Evolutionary conservation across 2,797 vertebrate species (phyloP).

Genomic region (Gorsachius magnificus): DNA sequence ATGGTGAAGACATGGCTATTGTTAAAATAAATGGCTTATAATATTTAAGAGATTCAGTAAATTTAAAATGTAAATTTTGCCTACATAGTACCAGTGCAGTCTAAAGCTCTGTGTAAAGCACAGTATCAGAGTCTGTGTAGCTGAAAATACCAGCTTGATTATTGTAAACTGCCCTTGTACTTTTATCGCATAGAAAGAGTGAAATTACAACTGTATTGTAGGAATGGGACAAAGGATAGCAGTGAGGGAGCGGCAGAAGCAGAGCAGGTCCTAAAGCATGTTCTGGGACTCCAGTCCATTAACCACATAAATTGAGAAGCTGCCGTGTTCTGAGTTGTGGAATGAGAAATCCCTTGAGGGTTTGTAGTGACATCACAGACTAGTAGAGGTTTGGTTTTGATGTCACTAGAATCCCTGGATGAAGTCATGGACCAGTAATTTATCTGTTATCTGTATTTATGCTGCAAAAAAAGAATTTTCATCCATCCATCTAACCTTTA

Average conservation of each 20-base stretch:
- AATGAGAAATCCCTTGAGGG: background rate
- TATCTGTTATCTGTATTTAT: background rate
- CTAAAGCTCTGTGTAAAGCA: background rate
- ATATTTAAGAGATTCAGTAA: background rate
- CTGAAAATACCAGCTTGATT: background rate
- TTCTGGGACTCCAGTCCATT: background rate
- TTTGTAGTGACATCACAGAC: conserved; percentile 21
- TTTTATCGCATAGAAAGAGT: background rate
- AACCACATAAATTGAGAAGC: background rate
- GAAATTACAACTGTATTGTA: background rate
- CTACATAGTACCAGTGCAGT: background rate
- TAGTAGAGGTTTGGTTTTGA: background rate
- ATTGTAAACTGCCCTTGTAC: background rate
- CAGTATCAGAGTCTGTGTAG: background rate
- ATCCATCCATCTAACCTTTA: too few species aligned
- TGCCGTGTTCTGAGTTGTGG: background rate
- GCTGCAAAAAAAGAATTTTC: background rate
- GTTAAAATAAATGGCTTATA: conserved; percentile 25
- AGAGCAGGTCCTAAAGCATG: background rate
- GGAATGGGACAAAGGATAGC: background rate
- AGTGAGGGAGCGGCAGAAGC: background rate
- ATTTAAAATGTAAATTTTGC: conserved; percentile 21
- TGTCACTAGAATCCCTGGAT: conserved; percentile 11
- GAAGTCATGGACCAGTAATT: background rate
- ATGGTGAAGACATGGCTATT: background rate